These are phyloP conservation scores for Potamarius usumacintae DNA, from an alignment of 2,113 vertebrate genomes.

Conservation along the genomic window DNA sequence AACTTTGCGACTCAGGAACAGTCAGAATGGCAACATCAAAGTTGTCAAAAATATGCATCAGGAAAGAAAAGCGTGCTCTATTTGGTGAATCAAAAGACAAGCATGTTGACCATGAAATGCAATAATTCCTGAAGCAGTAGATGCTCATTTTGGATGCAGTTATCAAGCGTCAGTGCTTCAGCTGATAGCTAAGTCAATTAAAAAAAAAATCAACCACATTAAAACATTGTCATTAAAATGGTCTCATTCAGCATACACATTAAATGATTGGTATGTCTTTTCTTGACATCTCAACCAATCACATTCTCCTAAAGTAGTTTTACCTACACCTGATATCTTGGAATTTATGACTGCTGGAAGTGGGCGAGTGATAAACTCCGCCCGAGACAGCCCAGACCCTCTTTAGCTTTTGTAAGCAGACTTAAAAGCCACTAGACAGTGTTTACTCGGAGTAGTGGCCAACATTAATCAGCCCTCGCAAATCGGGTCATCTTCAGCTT, in stretches of 20 bases:
- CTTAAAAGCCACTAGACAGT: slow-evolving; percentile 33
- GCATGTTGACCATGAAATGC: neutral
- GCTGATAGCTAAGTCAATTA: neutral
- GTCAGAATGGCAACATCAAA: slow-evolving; percentile 29
- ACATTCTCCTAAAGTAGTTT: neutral
- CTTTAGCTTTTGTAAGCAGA: slow-evolving; percentile 35
- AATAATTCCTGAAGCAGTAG: neutral
- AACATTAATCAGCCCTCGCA: slow-evolving; percentile 61
- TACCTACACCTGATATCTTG: neutral
- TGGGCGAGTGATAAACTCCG: neutral
- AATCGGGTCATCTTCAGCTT: slow-evolving; percentile 51
- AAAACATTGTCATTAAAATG: neutral
- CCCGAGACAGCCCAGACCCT: neutral
- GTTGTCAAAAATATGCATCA: slow-evolving; percentile 32
- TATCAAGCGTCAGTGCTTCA: neutral
- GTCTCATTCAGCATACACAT: neutral
- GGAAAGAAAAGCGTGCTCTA: neutral
- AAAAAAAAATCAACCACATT: neutral
- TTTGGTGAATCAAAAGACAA: slow-evolving; percentile 8
- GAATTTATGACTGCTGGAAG: neutral
- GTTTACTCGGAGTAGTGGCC: slow-evolving; percentile 25
- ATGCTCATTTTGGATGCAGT: neutral
- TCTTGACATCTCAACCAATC: neutral
- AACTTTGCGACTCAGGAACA: slow-evolving; percentile 60
- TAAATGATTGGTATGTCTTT: neutral